Base-by-base conservation (phyloP, 2,888 invertebrate genomes). In the Ceriagrion tenellum region DNA sequence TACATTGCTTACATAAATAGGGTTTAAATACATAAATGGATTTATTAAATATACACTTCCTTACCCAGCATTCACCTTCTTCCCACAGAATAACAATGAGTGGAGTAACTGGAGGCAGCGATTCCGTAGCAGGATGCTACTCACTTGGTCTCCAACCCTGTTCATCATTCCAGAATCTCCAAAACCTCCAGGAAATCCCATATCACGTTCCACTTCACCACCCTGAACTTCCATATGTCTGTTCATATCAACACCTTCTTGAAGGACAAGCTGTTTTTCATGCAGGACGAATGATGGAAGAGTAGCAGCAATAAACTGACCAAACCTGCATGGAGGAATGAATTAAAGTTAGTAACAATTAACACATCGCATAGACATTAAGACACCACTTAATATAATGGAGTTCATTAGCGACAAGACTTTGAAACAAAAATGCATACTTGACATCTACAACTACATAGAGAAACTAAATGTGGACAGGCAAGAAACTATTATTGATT, bases 261-360 rank as follows among this genome's bases (percentile, higher is more conserved):
- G 95, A 88, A 96, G 95, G 89, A 96, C 95, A 26, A 96, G 90
- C 40, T 96, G 95, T 95, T 96, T 96, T 95, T 96, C 97, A 95
- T 95, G 96, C 81, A 95, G 59, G 20, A 95, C 95, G 56, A 95
- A 95, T 40, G 98, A 96, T 0, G 99, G 99, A 95, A 99, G 97
- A 0, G 99, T 99, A 12, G 99, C 98, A 0, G 99, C 99, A 96
- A 99, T 98, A 96, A 99, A 99, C 97, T 99, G 99, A 0, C 99
- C 99, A 96, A 99, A 98, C 96, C 98, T 98, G 95, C 12, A 95
- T 95, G 95, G 88, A 95, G 74, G 23, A 95, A 93, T 2, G 30
- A 95, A 56, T 18, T 13, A 47, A 47, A n/a, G 20, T 3, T 55
- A 55, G 0, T 55, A 47, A 47, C 47, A 6, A 56, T 56, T 13